Base-by-base conservation (phyloP, 2,797 vertebrate genomes). In the Hephaestus fuliginosus region DNA sequence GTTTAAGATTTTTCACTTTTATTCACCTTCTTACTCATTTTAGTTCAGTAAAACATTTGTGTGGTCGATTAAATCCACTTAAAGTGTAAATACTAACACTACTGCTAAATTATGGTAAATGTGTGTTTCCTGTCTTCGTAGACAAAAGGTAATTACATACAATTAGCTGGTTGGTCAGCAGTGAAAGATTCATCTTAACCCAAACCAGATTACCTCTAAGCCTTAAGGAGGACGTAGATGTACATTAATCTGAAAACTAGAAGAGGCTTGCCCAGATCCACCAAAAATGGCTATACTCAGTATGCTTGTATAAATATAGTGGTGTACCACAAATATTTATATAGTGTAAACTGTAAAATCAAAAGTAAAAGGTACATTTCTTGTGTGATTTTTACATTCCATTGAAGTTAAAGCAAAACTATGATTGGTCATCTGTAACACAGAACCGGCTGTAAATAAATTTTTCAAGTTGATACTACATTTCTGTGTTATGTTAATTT, bases 201-300 rank as follows among this genome's bases (percentile, higher is more conserved):
- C 55, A 72, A 82, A 80, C 65, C 81, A 85, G 69, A 49, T 69
- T 78, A 88, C 84, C 62, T 83, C 33, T 62, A 36, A 62, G 73
- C 77, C 55, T 56, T 5, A 77, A 62, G 84, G 62, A 58, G 41
- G 36, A 76, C 72, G 30, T 66, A 46, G 66, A 68, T 71, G 13
- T 46, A 39, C 51, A 65, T 66, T 57, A 18, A 84, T 53, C 49
- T 63, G 43, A 68, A 56, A 28, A 55, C 68, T 55, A 76, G 75
- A 69, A 68, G 72, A 78, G 78, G 52, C 86, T 75, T 77, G 75
- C 22, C 46, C 53, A 57, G 53, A 68, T 66, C 52, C 71, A 25
- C 41, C 61, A 75, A 39, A n/a, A 61, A 39, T 69, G 68, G 2
- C 33, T 18, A 8, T 3, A 44, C 43, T 60, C 53, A 25, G 3